Evolutionary conservation across 2,797 vertebrate genomes (phyloP).

Genomic region (Vultur gryphus): DNA sequence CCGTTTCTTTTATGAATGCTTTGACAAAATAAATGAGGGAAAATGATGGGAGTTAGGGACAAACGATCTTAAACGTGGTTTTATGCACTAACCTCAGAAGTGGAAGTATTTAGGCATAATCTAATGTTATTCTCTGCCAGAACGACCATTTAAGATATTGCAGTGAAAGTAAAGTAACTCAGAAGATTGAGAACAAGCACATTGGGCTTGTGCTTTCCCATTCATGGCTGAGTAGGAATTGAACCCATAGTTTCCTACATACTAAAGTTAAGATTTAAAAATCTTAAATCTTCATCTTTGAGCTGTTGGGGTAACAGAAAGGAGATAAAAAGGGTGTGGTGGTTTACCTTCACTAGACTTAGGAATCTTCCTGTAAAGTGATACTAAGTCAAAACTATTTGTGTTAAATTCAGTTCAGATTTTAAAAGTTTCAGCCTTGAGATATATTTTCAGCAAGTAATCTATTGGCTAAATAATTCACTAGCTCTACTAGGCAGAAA

Average conservation of each 20-base stretch:
- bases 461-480: not conserved
- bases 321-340: not conserved
- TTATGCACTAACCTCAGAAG: not conserved
- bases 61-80: not conserved
- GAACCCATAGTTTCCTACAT: not conserved
- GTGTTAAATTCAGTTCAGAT: not conserved
- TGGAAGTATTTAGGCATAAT: not conserved
- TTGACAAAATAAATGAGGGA: not conserved
- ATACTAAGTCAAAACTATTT: not conserved
- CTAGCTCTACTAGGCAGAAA: not conserved
- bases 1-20: not conserved
- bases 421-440: not conserved
- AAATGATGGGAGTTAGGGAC: not conserved
- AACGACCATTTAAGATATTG: not conserved
- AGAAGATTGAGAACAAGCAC: not conserved
- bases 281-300: not conserved
- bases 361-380: not conserved
- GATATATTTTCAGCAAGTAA: not conserved
- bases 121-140: not conserved
- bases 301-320: not conserved
- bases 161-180: not conserved
- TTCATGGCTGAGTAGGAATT: not conserved
- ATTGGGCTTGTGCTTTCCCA: not conserved
- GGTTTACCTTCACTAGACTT: not conserved
- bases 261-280: not conserved